Evolutionary conservation across 2,888 invertebrate genomes (phyloP).

Genomic region (Gymnoscelis rufifasciata): DNA sequence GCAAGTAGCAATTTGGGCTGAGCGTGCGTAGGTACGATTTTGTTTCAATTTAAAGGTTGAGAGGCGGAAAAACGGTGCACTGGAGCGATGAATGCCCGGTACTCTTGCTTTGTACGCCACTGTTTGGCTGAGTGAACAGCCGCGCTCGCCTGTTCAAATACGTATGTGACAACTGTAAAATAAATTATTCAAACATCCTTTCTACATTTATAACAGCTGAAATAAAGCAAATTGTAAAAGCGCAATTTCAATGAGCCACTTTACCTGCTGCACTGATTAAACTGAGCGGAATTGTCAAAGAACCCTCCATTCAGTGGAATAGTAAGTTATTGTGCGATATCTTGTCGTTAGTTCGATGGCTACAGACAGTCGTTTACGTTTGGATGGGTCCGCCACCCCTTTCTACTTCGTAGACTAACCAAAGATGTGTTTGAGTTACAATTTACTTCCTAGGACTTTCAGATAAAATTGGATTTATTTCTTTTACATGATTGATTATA

Average conservation of each 20-base stretch:
- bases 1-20: slow-evolving; percentile 38
- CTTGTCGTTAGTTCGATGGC: slow-evolving; percentile 49
- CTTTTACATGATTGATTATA: no score
- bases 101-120: slow-evolving; percentile 59
- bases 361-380: slow-evolving; percentile 29
- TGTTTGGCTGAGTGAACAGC: slow-evolving; percentile 57
- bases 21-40: slow-evolving; percentile 49
- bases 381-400: slow-evolving; percentile 20
- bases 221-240: slow-evolving; percentile 21
- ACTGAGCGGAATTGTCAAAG: slow-evolving; percentile 32
- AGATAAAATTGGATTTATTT: no score
- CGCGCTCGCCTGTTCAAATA: slow-evolving; percentile 33
- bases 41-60: slow-evolving; percentile 66
- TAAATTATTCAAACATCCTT: slow-evolving; percentile 41
- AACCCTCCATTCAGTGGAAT: slow-evolving; percentile 26
- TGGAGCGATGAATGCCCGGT: slow-evolving; percentile 54
- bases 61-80: slow-evolving; percentile 59
- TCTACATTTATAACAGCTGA: slow-evolving; percentile 18
- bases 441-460: no score
- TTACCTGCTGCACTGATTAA: slow-evolving; percentile 17
- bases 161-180: slow-evolving; percentile 37
- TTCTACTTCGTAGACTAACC: slow-evolving; percentile 14
- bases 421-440: background rate
- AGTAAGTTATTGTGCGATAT: slow-evolving; percentile 52
- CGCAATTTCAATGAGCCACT: slow-evolving; percentile 11